Base-by-base conservation (phyloP, 2,888 invertebrate genomes). In the Hirtodrosophila cameraria region DNA sequence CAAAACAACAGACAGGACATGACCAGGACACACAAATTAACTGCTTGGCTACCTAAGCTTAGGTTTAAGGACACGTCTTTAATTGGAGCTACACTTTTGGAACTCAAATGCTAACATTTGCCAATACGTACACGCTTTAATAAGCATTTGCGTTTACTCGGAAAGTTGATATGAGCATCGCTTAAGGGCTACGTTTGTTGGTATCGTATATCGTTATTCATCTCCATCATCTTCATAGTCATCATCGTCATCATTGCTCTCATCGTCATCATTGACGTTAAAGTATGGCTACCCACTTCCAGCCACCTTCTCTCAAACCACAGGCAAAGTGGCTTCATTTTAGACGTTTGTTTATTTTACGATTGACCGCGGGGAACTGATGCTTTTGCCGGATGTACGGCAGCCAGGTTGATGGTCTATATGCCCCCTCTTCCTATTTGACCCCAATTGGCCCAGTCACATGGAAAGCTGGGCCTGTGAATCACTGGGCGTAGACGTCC, bases 291-390 rank as follows among this genome's bases (percentile, higher is more conserved):
- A 20, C 23, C 18, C n/a, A n/a, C 38, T 38, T 38, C 18, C n/a
- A n/a, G n/a, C n/a, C n/a, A n/a, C n/a, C 36, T 36, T 3, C 18
- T 3, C 11, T 13, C 13, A 5, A 15, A 11, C 11, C 35, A 16
- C 8, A 36, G 11, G 28, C 7, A 16, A 46, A 28, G 38, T 41
- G 30, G 28, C 33, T 27, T 33, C 18, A 46, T 23, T 12, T 12
- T 28, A 9, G 27, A 13, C 15, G 42, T 38, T 49, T 54, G 54
- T 18, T 42, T 23, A 18, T 36, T 36, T 43, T 15, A 43, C 36
- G 48, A 41, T 49, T 42, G 60, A 43, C 31, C 49, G 43, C 41
- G 23, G 36, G 36, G 46, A 28, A 33, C 12, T 52, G 52, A 23
- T 30, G 12, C 27, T 28, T 12, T 6, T 1, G 30, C 18, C 39